A percentile compares a stretch with the other conserved stretches of the same genome.
Conservation (phyloP, 2,888 invertebrate species). For the Drosophila melanosoma region DNA sequence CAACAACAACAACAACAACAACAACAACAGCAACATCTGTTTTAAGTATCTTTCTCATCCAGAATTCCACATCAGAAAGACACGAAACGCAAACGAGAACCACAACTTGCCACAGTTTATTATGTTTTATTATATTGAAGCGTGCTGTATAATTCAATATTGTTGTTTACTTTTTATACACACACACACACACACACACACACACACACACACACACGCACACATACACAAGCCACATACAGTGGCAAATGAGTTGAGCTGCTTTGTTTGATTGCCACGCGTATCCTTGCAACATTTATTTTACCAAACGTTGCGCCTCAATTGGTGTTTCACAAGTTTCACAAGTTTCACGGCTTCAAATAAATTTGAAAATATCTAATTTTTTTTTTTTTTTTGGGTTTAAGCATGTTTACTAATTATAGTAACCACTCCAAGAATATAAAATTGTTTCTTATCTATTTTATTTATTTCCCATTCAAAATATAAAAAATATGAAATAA, state of each 20-base stretch:
- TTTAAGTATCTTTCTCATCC: conserved; percentile 21
- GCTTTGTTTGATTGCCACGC: conserved; percentile 31
- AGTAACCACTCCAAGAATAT: background rate
- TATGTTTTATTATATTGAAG: conserved; percentile 45
- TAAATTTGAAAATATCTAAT: background rate
- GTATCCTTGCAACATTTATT: background rate
- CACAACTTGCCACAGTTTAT: conserved; percentile 49
- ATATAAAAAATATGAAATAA: no score
- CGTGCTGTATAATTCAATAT: conserved; percentile 65
- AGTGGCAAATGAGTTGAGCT: conserved; percentile 28
- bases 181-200: conserved; percentile 25
- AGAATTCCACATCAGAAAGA: conserved; percentile 2
- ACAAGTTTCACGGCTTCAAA: background rate
- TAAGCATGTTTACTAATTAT: background rate
- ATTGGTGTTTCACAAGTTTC: background rate
- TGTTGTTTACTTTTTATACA: conserved; percentile 37
- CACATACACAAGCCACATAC: conserved; percentile 1
- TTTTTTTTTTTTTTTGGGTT: background rate
- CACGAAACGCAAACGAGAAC: conserved; percentile 15
- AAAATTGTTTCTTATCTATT: no score
- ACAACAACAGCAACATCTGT: conserved; percentile 18
- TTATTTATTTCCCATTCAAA: no score
- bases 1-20: conserved; percentile 3
- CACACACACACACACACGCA: background rate
- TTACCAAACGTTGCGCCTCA: background rate